These are phyloP conservation scores for Urocitellus parryii DNA, from an alignment of 2,113 vertebrate species.

Conservation along the genomic window DNA sequence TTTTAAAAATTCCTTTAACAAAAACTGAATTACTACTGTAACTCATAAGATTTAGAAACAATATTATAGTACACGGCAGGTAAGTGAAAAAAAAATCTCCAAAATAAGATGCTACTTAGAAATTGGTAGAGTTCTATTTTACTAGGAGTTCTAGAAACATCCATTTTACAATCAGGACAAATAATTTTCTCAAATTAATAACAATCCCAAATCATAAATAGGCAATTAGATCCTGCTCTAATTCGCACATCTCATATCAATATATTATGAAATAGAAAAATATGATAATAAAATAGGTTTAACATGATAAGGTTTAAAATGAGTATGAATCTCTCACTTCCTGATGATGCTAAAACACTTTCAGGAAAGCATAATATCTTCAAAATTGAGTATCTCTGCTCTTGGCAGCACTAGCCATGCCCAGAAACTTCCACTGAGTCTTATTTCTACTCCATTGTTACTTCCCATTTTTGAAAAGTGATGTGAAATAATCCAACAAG, in stretches of 20 bases:
- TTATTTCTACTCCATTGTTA: neutral
- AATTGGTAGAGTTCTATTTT: slow-evolving; percentile 30
- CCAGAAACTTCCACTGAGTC: neutral
- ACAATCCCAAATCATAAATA: neutral
- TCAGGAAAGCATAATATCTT: neutral
- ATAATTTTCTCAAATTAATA: slow-evolving; percentile 28
- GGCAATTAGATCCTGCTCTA: neutral
- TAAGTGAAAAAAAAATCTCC: neutral
- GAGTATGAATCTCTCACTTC: neutral
- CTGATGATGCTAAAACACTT: neutral
- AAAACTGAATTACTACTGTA: slow-evolving; percentile 11
- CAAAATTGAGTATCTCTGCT: neutral
- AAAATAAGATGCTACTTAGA: slow-evolving; percentile 42
- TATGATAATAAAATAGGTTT: neutral
- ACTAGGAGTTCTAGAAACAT: neutral
- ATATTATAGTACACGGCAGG: neutral
- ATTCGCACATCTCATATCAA: neutral
- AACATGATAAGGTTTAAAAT: slow-evolving; percentile 22
- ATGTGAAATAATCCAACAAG: neutral
- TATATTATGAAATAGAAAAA: neutral
- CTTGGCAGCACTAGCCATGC: neutral
- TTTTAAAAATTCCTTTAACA: slow-evolving; percentile 13
- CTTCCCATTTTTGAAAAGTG: neutral
- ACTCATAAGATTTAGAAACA: slow-evolving; percentile 21
- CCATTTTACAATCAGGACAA: slow-evolving; percentile 25